Conservation (phyloP, 2,113 vertebrate genomes). For the Vanacampus margaritifer region DNA sequence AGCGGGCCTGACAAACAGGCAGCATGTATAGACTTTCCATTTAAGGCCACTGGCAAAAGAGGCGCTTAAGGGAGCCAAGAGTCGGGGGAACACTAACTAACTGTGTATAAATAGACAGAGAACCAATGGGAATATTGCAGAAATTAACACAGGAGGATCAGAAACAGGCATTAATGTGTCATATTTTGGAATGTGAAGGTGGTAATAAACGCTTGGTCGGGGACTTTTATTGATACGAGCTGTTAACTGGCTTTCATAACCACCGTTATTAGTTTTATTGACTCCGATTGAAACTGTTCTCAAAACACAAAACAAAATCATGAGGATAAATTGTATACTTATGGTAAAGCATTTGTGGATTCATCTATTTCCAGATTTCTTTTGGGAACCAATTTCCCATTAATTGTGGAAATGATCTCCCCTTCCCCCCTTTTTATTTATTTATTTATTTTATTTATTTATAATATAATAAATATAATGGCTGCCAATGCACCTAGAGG, state of each 20-base stretch:
- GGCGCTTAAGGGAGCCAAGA: slow-evolving; percentile 54
- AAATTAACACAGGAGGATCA: slow-evolving; percentile 21
- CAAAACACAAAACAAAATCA: not conserved
- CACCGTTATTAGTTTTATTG: not conserved
- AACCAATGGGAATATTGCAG: slow-evolving; percentile 42
- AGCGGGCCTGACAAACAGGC: slow-evolving; percentile 50
- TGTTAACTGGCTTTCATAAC: not conserved
- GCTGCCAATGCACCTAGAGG: not conserved
- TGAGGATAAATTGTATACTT: not conserved
- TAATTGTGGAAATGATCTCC: no score
- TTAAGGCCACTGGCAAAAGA: slow-evolving; percentile 55
- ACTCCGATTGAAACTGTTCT: not conserved
- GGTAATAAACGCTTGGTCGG: not conserved
- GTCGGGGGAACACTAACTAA: slow-evolving; percentile 48
- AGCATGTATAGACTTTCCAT: slow-evolving; percentile 70
- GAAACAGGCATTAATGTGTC: not conserved
- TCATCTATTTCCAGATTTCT: no score
- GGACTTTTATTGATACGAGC: not conserved
- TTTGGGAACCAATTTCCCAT: no score
- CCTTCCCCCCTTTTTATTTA: no score
- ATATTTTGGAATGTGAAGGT: not conserved
- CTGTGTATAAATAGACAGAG: slow-evolving; percentile 27
- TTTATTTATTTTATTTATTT: no score
- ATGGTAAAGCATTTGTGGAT: no score
- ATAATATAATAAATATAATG: not conserved